These are phyloP conservation scores for Fukomys damarensis DNA, from an alignment of 2,113 vertebrate species.

Conservation along the genomic window DNA sequence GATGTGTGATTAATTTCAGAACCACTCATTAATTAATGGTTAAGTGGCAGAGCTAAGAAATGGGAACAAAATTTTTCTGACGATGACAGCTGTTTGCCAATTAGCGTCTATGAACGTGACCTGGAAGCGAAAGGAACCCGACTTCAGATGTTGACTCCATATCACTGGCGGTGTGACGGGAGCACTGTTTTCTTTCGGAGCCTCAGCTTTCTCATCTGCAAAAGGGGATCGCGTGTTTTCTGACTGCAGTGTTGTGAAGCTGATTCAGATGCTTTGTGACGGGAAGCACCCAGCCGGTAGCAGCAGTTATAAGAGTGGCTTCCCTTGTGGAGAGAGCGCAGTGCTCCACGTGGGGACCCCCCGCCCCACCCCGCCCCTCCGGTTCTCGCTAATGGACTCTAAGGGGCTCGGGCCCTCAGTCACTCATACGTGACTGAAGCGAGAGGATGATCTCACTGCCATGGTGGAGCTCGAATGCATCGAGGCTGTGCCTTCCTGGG, in stretches of 20 bases:
- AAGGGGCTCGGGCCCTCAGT: too few species aligned
- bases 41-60: not conserved
- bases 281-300: not conserved
- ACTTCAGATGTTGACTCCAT: not conserved
- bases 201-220: not conserved
- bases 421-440: not conserved
- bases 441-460: not conserved
- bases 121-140: not conserved
- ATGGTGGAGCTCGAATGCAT: fast-evolving
- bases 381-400: too few species aligned
- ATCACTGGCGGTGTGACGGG: not conserved
- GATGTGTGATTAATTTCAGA: not conserved
- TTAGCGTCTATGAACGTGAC: not conserved
- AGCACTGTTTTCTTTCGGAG: not conserved
- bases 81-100: not conserved
- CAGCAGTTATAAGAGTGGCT: not conserved
- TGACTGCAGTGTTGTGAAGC: not conserved
- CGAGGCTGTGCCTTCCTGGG: not conserved
- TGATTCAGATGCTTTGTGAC: not conserved
- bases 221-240: not conserved
- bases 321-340: not conserved
- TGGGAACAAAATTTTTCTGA: not conserved
- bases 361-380: not conserved
- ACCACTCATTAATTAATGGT: not conserved
- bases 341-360: not conserved